Evolutionary conservation across 2,797 vertebrate genomes (phyloP), one percentile per base, ranked within the genome.

Genomic region (Somateria mollissima): DNA sequence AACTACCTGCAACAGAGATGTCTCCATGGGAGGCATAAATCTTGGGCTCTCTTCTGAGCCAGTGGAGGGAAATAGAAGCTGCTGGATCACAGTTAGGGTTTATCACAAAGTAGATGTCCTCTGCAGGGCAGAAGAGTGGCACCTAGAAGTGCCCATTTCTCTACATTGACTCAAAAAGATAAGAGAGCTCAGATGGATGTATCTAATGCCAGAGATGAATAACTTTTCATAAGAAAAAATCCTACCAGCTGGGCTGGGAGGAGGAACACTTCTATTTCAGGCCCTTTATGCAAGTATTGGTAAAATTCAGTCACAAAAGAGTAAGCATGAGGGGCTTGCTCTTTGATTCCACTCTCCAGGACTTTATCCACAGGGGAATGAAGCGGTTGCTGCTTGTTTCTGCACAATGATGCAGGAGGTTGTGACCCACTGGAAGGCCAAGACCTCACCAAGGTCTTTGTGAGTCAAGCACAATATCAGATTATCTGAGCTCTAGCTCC

Each of bases 251-350:
- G 41, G 32, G 66, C 4, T 1, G 1, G 30, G 19, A 71, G 88
- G 21, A 80, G 12, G 22, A 91, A 34, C 51, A 22, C 16, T 53
- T 61, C 36, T 2, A 58, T 28, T 70, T 34, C 20, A 73, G 37
- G 24, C 3, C 10, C 3, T 41, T 66, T 34, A 37, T 30, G 47
- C 61, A 62, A 90, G 45, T 3, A n/a, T 18, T 11, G 79, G 25
- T 13, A 84, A 81, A 89, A 76, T 73, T 64, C 74, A 87, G 45
- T 22, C n/a, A n/a, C 21, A n/a, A 2, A 8, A 8, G 54, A 5
- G 4, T 64, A 37, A 62, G 16, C 0, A 0, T 25, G 25, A 86
- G 22, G 13, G 24, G 9, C 24, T 90, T 85, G 13, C 10, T 53
- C 41, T 65, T 56, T 56, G 47, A 60, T 16, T 56, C 36, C 30